A percentile compares a stretch with the other conserved stretches of the same genome.
These are phyloP conservation scores for Apocheima hispidaria DNA, from an alignment of 2,888 invertebrate genomes.

Conservation along the genomic window DNA sequence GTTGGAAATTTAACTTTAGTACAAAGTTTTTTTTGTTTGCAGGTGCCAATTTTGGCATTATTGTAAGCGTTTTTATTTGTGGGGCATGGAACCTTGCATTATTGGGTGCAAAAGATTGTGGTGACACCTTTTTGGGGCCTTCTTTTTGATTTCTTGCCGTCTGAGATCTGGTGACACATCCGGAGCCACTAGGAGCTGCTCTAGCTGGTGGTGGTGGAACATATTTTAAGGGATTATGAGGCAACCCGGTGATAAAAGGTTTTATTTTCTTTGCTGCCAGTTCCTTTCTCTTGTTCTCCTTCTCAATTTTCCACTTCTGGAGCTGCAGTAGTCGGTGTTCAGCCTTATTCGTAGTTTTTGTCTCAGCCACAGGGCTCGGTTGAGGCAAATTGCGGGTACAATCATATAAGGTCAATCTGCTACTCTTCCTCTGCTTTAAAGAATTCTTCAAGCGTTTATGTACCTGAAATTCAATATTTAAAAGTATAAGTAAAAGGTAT, in stretches of 20 bases:
- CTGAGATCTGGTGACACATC: constrained; percentile 73
- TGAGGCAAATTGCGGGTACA: constrained; percentile 61
- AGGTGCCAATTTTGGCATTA: constrained; percentile 55
- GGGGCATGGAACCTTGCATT: constrained; percentile 84
- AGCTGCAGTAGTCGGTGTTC: constrained; percentile 68
- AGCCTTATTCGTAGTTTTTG: constrained; percentile 54
- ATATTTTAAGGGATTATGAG: constrained; percentile 62
- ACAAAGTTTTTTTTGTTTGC: constrained; percentile 43
- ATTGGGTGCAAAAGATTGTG: constrained; percentile 81
- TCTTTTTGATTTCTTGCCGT: constrained; percentile 49
- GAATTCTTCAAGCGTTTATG: constrained; percentile 64
- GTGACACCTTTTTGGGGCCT: constrained; percentile 17
- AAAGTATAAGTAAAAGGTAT: neutral
- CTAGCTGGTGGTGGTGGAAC: constrained; percentile 66
- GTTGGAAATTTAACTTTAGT: constrained; percentile 54
- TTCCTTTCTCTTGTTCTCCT: constrained; percentile 70
- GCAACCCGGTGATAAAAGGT: constrained; percentile 70
- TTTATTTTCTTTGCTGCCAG: constrained; percentile 67
- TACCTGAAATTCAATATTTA: constrained; percentile 54
- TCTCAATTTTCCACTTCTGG: constrained; percentile 78
- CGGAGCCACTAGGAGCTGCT: constrained; percentile 64
- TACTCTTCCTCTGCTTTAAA: constrained; percentile 63
- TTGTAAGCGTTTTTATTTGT: constrained; percentile 44
- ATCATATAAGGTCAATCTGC: constrained; percentile 66
- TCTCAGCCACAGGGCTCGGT: constrained; percentile 48